A percentile compares a stretch with the other conserved stretches of the same genome.
Evolutionary conservation across 2,797 vertebrate genomes (phyloP).

Genomic region (Echeneis naucrates): DNA sequence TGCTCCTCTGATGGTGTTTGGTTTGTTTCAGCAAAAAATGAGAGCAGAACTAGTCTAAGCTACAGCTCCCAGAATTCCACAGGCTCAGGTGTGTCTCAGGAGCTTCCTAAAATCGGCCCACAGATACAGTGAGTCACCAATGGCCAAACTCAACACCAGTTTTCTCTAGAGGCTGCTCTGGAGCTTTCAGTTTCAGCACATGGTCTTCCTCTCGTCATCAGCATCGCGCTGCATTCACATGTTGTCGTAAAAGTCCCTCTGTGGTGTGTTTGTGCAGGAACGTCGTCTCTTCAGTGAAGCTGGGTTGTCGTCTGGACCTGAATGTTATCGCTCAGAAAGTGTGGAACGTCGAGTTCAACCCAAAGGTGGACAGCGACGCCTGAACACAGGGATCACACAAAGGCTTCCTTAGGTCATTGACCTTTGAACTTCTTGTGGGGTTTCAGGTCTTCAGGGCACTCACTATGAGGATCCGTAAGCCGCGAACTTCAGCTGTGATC

Average conservation of each 20-base stretch:
- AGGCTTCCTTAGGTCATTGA: too few relatives aligned
- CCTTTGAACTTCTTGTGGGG: neutral
- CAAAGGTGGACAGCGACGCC: constrained; percentile 84
- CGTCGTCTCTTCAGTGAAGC: constrained; percentile 88
- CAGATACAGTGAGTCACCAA: constrained; percentile 86
- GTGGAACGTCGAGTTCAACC: constrained; percentile 92
- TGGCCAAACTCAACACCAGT: too few relatives aligned
- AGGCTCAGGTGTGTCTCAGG: neutral
- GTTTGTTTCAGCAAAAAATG: neutral
- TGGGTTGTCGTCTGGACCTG: constrained; percentile 91
- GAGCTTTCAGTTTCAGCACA: neutral
- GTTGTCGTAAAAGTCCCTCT: neutral
- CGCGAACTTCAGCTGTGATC: constrained; percentile 90
- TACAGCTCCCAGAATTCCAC: constrained; percentile 32
- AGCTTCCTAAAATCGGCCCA: constrained; percentile 86
- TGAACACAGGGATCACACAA: neutral
- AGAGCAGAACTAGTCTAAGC: neutral
- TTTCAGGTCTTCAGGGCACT: constrained; percentile 69
- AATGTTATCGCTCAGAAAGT: constrained; percentile 88
- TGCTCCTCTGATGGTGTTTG: neutral
- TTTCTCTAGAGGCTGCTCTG: neutral
- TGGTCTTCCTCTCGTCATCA: neutral
- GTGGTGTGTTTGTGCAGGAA: constrained; percentile 81
- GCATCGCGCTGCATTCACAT: neutral
- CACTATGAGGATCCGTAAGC: constrained; percentile 93